phyloP scores from a whole-genome alignment of 2,113 vertebrate species.

The Oreochromis aureus region DNA sequence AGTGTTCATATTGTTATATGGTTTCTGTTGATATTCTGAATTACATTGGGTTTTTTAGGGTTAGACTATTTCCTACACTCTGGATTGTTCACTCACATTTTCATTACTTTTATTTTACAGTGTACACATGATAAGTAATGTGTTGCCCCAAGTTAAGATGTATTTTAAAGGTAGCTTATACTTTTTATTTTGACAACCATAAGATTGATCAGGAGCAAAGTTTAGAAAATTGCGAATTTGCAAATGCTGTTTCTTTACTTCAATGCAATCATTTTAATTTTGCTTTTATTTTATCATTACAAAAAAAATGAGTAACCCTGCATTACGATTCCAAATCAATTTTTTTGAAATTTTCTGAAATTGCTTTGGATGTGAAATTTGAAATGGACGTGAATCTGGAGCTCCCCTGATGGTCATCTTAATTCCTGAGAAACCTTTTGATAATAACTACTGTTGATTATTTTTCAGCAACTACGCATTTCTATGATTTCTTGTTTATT shows the following conservation, averaged over 20 bases:
- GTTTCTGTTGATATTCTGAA: not conserved
- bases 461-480: not conserved
- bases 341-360: not conserved
- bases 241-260: not conserved
- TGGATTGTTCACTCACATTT: not conserved
- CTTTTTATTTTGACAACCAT: not conserved
- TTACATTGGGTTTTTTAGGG: not conserved
- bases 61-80: not conserved
- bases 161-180: not conserved
- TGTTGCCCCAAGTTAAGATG: not conserved
- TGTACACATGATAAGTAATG: not conserved
- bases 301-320: not conserved
- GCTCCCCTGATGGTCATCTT: not conserved
- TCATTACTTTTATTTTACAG: not conserved
- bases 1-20: not conserved
- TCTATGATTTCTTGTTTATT: not conserved
- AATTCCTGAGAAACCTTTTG: constrained; percentile 6
- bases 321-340: not conserved
- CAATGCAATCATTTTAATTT: not conserved
- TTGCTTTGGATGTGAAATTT: not conserved
- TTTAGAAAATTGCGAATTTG: not conserved
- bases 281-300: not conserved
- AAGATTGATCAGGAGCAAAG: not conserved
- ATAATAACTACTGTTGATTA: not conserved
- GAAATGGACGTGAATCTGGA: not conserved